Base-by-base conservation (phyloP, 2,797 vertebrate genomes). In the Danio tinwini region DNA sequence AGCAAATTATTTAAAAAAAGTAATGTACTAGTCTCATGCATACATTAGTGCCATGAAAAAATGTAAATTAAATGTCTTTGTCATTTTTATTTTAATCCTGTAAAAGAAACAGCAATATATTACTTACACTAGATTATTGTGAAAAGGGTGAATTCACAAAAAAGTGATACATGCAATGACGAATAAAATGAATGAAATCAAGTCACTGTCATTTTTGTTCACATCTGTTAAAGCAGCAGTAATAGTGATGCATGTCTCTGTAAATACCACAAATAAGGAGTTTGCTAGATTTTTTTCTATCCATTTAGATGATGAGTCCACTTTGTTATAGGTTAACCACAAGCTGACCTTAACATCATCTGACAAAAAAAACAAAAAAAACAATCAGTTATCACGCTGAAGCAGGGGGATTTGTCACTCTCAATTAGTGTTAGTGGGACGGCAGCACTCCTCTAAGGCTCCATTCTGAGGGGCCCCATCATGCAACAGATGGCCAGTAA, bases 331-430 rank as follows among this genome's bases (percentile, higher is more conserved):
- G 9, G 4, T 2, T 16, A 37, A 37, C 29, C 29, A 52, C 58
- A 62, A 0, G 8, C 6, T 75, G 39, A 65, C 81, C 40, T 63
- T 53, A 62, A 55, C 76, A 75, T 21, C 0, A 17, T 53, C 5
- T 64, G 73, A 64, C 7, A 12, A 64, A 64, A 42, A 17, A 6
- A 19, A 50, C 44, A 50, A 17, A 44, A 37, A 70, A 76, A 49
- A 63, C 78, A 73, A 47, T 50, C 52, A 1, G 21, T 58, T 59
- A 44, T 72, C 49, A 68, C 45, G 17, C 74, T 52, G 40, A 17
- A 69, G 59, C n/a, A 7, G 62, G 55, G 53, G 76, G 70, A 78
- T 67, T 39, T 70, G 63, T 83, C 81, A 58, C 12, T 77, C 50
- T 67, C n/a, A 49, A 56, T 83, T 74, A 74, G 45, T 7, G 12